A percentile compares a stretch with the other conserved stretches of the same genome.
Conservation (phyloP, 2,888 invertebrate genomes). For the Tanytarsus gracilentus region DNA sequence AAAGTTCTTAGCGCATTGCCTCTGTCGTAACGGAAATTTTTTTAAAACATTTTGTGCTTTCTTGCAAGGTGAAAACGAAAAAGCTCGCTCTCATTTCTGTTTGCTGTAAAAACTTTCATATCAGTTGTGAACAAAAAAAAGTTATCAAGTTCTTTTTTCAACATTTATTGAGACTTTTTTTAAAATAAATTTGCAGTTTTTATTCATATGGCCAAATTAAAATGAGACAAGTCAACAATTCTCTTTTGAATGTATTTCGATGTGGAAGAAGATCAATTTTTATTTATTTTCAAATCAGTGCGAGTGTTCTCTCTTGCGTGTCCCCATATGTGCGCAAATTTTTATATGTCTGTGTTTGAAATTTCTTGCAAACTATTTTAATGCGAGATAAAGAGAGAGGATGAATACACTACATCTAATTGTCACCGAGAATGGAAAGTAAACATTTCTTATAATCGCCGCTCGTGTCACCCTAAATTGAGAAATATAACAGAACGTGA, state of each 20-base stretch:
- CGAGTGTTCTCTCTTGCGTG: no score
- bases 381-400: constrained; percentile 36
- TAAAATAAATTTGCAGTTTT: not conserved
- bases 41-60: not conserved
- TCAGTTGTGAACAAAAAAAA: not conserved
- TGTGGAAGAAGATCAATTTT: not conserved
- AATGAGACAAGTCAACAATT: not conserved
- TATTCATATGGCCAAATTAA: not conserved
- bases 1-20: not conserved
- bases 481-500: not conserved
- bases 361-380: constrained; percentile 5
- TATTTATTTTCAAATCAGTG: not conserved
- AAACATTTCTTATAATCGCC: constrained; percentile 89
- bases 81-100: not conserved
- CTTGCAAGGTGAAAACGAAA: not conserved
- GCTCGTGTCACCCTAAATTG: constrained; percentile 79
- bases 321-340: no score
- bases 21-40: not conserved
- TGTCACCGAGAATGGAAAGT: constrained; percentile 61
- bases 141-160: not conserved
- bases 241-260: not conserved
- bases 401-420: constrained; percentile 33
- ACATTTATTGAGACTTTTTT: not conserved
- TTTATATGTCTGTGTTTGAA: not conserved
- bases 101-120: no score